These are phyloP conservation scores for Tragelaphus eurycerus DNA, from an alignment of 2,797 vertebrate species.

Conservation along the genomic window DNA sequence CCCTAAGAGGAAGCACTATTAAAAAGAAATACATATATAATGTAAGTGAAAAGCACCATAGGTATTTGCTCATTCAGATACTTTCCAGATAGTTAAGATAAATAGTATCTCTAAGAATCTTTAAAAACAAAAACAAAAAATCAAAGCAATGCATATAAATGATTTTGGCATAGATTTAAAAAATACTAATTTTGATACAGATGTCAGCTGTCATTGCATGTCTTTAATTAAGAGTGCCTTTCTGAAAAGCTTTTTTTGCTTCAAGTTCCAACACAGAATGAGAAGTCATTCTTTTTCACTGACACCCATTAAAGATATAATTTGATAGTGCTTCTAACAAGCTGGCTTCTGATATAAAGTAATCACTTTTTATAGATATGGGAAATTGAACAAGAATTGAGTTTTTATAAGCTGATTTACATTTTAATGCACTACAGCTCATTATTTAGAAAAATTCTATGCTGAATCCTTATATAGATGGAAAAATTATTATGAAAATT, in stretches of 20 bases:
- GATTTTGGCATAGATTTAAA: neutral
- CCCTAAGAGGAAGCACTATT: neutral
- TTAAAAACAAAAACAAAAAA: neutral
- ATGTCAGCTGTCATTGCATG: neutral
- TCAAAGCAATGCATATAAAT: neutral
- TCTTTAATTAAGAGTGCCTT: neutral
- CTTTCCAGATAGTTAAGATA: neutral
- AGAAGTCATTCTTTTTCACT: neutral
- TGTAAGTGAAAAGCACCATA: neutral
- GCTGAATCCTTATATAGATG: neutral
- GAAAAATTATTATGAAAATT: slow-evolving; percentile 15
- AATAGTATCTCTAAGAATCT: neutral
- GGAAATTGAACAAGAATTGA: neutral
- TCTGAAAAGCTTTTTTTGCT: neutral
- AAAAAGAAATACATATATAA: neutral
- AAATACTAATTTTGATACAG: neutral
- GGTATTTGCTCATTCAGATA: neutral
- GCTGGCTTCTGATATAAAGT: neutral
- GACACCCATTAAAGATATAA: neutral
- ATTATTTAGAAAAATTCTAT: neutral
- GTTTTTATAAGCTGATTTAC: neutral
- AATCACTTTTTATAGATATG: neutral
- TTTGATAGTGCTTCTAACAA: neutral
- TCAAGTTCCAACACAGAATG: neutral
- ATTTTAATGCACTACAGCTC: neutral